Conservation (phyloP, 1,140 invertebrate species). For the Thaumatotibia leucotreta region DNA sequence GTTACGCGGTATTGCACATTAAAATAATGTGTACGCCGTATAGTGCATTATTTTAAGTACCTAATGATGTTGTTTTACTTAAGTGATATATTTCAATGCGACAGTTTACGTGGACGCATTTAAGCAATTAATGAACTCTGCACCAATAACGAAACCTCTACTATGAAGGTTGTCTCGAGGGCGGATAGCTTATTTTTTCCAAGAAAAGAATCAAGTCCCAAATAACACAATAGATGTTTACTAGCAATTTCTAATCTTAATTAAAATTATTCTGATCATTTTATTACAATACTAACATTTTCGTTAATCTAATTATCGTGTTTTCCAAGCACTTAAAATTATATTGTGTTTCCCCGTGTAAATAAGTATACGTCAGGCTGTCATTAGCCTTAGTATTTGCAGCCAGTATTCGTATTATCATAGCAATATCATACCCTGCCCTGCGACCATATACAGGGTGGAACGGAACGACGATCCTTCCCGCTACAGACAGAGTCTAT, state of each 20-base stretch:
- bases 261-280: not conserved
- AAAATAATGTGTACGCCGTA: no score
- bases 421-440: no score
- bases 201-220: not conserved
- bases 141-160: not conserved
- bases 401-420: no score
- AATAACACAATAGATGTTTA: slow-evolving; percentile 3
- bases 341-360: not conserved
- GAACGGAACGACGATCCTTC: no score
- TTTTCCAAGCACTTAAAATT: not conserved
- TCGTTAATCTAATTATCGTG: not conserved
- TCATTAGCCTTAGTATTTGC: no score
- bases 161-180: not conserved
- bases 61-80: not conserved
- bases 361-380: not conserved
- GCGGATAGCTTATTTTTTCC: not conserved
- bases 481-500: no score
- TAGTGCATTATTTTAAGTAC: no score
- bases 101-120: not conserved
- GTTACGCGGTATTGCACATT: no score
- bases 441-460: no score
- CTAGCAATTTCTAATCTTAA: not conserved
- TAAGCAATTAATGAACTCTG: not conserved
- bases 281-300: not conserved
- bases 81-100: not conserved